phyloP scores from a whole-genome alignment of 1,140 invertebrate genomes.

The Ectropis grisescens region DNA sequence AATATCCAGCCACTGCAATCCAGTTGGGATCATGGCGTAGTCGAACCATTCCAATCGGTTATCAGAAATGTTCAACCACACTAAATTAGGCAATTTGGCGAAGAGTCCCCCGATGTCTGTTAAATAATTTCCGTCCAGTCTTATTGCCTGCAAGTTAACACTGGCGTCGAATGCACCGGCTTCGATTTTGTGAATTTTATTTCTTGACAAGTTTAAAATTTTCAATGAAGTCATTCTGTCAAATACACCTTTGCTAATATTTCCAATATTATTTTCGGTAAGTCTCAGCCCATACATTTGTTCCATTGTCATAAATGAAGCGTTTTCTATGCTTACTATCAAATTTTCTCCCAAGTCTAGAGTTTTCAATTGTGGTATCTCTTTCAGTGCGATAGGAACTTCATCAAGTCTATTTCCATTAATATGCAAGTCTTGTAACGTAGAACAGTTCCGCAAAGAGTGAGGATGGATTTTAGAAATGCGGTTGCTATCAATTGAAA shows the following conservation, averaged over 20 bases:
- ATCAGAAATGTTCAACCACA: conserved; percentile 93
- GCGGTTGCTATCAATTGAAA: conserved; percentile 88
- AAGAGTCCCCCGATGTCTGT: conserved; percentile 89
- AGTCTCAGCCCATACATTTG: conserved; percentile 87
- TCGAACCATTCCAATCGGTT: conserved; percentile 92
- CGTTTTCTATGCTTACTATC: conserved; percentile 85
- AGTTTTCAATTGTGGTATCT: conserved; percentile 85
- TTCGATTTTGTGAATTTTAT: conserved; percentile 89
- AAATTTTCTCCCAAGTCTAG: conserved; percentile 92
- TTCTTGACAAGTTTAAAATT: conserved; percentile 89
- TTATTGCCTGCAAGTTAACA: conserved; percentile 86
- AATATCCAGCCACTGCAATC: conserved; percentile 91
- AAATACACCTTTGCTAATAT: conserved; percentile 87
- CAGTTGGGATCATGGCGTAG: conserved; percentile 90
- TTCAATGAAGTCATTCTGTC: conserved; percentile 86
- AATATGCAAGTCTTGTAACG: conserved; percentile 89
- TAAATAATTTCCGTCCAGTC: conserved; percentile 90
- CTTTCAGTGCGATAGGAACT: conserved; percentile 87
- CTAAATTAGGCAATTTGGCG: conserved; percentile 86
- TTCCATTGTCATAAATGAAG: conserved; percentile 84
- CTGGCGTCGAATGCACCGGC: conserved; percentile 88
- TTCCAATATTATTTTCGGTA: conserved; percentile 91
- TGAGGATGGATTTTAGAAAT: conserved; percentile 83
- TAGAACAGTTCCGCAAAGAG: conserved; percentile 86
- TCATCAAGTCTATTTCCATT: conserved; percentile 87